Base-by-base conservation (phyloP, 2,797 vertebrate genomes). In the Psittacula echo region DNA sequence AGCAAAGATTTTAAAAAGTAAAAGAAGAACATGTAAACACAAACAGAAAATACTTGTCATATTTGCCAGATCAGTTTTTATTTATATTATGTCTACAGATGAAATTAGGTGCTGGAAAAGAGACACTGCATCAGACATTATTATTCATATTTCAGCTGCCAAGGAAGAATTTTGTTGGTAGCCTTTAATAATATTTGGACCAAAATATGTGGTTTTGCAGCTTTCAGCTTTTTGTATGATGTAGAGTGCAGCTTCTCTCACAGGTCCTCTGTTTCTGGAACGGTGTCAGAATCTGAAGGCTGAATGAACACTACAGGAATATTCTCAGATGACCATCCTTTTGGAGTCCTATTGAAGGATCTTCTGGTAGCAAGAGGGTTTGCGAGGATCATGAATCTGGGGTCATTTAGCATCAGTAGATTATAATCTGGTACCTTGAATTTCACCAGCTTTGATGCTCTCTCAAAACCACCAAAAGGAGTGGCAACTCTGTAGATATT, bases 201-300 rank as follows among this genome's bases (percentile, higher is more conserved):
- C 87, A 84, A 56, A 60, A 60, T 56, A 66, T 22, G 53, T 7
- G 4, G 79, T 65, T 92, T 34, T 75, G 84, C 78, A 86, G 89
- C 87, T 85, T 54, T 85, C 48, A 66, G 68, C 51, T 34, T 67
- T 84, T 74, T 45, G 34, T 74, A n/a, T 2, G 11, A 4, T 70
- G 30, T 17, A 23, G 34, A 81, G 37, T 32, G 70, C 58, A 83
- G 58, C 80, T 79, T 89, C 71, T 81, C 54, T 99, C 98, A 99
- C 94, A 99, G 98, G 95, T 99, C 99, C 24, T 99, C 99, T 67
- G 99, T 99, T 97, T 99, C 99, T 76, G 99, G 99, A 93, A 99
- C 93, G 0, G 92, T 32, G 76, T 97, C 85, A n/a, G 98, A 96
- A 84, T 99, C 98, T 0, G 98, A 64, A 72, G 98, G 92, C 84